Base-by-base conservation (phyloP, 2,888 invertebrate genomes). In the Kryphioiulus occultus region DNA sequence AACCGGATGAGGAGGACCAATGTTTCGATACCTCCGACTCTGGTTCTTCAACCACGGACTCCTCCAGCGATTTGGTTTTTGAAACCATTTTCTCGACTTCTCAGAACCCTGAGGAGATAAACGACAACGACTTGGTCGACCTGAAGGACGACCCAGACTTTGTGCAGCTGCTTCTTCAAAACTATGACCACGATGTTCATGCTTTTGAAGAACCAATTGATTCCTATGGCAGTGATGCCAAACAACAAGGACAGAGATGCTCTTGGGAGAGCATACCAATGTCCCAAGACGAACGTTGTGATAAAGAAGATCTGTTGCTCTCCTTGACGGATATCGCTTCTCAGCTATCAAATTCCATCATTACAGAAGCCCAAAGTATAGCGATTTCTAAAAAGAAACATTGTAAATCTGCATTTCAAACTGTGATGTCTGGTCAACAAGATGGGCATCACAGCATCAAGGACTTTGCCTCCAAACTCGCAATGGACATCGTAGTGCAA, bases 91-190 rank as follows among this genome's bases (percentile, higher is more conserved):
- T 44, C 17, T 85, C 85, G 85, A 85, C 85, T 85, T 44, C 85
- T 85, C 85, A 26, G 35, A 22, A 42, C 35, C 26, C 85, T 26
- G 85, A 85, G 85, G 42, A 39, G 85, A 83, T 83, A 83, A 85
- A 85, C 85, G 85, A 85, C 39, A 42, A 85, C 85, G 85, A 85
- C 39, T 42, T 85, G 26, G 42, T 22, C 85, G 85, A 85, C 42
- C 42, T 85, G 19, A 35, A 85, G 42, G 85, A 85, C 85, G 85
- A 85, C n/a, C 85, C 85, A 42, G 85, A 85, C 47, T 85, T 85
- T 42, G 35, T 39, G 42, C 42, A 26, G 19, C 30, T 85, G 42
- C 26, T 85, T 85, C 85, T 85, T 85, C 85, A 83, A 83, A 39
- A 83, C 5, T 7, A 83, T 83, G 83, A 83, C 17, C 17, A 83